phyloP scores from a whole-genome alignment of 2,797 vertebrate species.

The Acanthurus leucopareius region DNA sequence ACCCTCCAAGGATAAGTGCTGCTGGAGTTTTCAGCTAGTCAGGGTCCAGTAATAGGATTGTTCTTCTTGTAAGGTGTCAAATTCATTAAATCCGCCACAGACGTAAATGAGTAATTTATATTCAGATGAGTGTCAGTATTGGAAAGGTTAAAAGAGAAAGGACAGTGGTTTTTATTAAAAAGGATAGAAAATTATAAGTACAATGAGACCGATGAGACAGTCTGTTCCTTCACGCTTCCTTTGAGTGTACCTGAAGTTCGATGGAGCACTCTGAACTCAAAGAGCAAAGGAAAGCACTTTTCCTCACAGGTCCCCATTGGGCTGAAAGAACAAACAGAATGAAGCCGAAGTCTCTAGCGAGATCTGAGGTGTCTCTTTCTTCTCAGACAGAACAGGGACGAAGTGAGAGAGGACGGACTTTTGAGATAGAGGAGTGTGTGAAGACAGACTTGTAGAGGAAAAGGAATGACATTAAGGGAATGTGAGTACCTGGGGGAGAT shows the following conservation, averaged over 20 bases:
- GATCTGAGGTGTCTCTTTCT: constrained; percentile 42
- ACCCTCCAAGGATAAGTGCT: not conserved
- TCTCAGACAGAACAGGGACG: constrained; percentile 26
- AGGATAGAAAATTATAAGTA: not conserved
- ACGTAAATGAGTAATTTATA: not conserved
- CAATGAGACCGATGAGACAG: constrained; percentile 23
- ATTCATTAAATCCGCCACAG: not conserved
- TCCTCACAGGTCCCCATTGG: constrained; percentile 32
- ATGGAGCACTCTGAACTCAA: constrained; percentile 38
- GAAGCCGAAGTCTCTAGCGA: constrained; percentile 22
- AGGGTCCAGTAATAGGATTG: not conserved
- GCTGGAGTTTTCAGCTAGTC: not conserved
- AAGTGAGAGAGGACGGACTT: constrained; percentile 1
- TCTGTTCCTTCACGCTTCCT: not conserved
- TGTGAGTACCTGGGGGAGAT: not conserved
- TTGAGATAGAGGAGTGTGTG: not conserved
- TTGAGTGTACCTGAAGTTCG: constrained; percentile 28
- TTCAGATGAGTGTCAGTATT: not conserved
- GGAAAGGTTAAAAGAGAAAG: not conserved
- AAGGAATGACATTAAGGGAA: constrained; percentile 11
- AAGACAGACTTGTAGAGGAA: not conserved
- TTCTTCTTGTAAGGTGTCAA: not conserved
- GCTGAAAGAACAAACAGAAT: constrained; percentile 43
- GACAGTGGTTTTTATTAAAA: constrained; percentile 1
- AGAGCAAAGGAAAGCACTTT: constrained; percentile 58